phyloP scores from a whole-genome alignment of 1,140 invertebrate species.

The Cydia fagiglandana region DNA sequence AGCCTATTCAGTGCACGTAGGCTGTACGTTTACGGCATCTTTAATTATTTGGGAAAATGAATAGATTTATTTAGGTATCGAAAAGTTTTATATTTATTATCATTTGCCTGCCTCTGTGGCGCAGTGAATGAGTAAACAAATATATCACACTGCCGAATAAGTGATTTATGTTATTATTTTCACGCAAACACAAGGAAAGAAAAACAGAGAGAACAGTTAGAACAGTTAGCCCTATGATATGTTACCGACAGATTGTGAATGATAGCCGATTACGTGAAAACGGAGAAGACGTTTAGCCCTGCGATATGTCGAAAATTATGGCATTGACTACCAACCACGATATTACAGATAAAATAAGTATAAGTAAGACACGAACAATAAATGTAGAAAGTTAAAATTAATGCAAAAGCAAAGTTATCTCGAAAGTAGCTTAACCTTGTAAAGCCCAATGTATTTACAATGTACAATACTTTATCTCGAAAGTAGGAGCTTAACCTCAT shows the following conservation, averaged over 20 bases:
- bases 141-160: background rate
- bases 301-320: background rate
- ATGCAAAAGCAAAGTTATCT: too few relatives aligned
- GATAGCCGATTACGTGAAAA: background rate
- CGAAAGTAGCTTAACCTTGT: too few relatives aligned
- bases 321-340: background rate
- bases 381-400: too few relatives aligned
- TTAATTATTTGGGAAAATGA: background rate
- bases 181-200: conserved; percentile 1
- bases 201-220: background rate
- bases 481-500: too few relatives aligned
- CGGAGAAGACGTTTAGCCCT: background rate
- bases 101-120: background rate
- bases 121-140: background rate
- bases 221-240: background rate
- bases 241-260: background rate
- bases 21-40: background rate
- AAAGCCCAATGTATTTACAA: too few relatives aligned
- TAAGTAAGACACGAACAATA: background rate
- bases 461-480: too few relatives aligned
- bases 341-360: background rate
- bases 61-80: background rate
- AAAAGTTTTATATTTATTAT: background rate
- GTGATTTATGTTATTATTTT: conserved; percentile 6
- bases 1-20: background rate